Conservation (phyloP, 2,113 vertebrate species). For the Setophaga petechia region DNA sequence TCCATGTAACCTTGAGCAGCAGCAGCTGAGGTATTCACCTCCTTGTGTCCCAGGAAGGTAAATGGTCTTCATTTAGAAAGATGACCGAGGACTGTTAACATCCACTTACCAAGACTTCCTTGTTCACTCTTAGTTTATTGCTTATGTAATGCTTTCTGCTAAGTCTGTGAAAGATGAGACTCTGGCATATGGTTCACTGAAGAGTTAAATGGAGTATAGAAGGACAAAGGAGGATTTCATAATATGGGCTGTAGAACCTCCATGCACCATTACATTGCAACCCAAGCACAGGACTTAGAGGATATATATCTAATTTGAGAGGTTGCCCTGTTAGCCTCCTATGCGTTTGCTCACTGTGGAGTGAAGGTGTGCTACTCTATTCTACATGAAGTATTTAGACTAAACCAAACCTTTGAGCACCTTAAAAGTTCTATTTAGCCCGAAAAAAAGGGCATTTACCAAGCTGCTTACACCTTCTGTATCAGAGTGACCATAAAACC, state of each 20-base stretch:
- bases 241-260: neutral
- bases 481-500: neutral
- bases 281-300: neutral
- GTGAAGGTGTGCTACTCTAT: neutral
- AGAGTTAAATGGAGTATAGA: constrained; percentile 11
- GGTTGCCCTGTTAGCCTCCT: neutral
- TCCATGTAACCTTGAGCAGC: neutral
- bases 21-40: neutral
- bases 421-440: neutral
- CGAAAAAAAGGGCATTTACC: neutral
- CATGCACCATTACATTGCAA: neutral
- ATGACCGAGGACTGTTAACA: neutral
- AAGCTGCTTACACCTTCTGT: neutral
- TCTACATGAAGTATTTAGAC: neutral
- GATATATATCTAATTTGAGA: neutral
- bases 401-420: neutral
- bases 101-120: neutral
- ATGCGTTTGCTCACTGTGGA: neutral
- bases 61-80: neutral
- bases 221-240: neutral
- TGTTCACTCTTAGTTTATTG: constrained; percentile 2
- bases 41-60: neutral
- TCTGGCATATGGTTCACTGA: constrained; percentile 8
- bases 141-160: constrained; percentile 21
- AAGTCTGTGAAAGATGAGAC: neutral